phyloP scores from a whole-genome alignment of 1,140 invertebrate genomes.

The Anoplophora glabripennis region DNA sequence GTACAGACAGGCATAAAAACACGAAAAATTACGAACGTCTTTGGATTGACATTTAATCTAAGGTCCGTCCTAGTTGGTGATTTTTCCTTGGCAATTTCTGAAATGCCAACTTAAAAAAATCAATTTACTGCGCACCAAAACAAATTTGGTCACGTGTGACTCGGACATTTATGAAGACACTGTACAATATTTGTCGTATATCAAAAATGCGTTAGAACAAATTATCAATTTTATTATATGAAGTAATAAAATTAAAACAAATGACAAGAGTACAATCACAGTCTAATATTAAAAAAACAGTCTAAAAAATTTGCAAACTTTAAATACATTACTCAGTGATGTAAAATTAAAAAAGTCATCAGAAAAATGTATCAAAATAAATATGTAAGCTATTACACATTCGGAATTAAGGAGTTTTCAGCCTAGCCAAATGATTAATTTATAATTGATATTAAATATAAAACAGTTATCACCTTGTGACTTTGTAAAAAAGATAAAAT shows the following conservation, averaged over 20 bases:
- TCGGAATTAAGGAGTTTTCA: neutral
- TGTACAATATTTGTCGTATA: no score
- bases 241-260: slow-evolving; percentile 13
- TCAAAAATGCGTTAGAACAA: slow-evolving; percentile 11
- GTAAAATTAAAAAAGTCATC: neutral
- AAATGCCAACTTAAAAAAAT: no score
- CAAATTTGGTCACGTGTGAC: no score
- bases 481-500: neutral
- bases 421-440: neutral
- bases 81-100: no score
- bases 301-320: neutral
- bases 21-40: no score
- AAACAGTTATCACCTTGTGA: neutral
- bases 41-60: no score
- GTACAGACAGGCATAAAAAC: no score
- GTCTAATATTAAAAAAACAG: slow-evolving; percentile 9
- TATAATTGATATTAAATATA: neutral
- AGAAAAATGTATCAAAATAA: neutral
- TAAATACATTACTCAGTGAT: neutral
- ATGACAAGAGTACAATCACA: slow-evolving; percentile 19
- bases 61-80: no score
- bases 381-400: neutral
- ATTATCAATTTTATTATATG: neutral
- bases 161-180: no score
- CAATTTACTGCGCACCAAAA: no score